Conservation (phyloP, 2,797 vertebrate species). For the Enteromius trimaculatus region DNA sequence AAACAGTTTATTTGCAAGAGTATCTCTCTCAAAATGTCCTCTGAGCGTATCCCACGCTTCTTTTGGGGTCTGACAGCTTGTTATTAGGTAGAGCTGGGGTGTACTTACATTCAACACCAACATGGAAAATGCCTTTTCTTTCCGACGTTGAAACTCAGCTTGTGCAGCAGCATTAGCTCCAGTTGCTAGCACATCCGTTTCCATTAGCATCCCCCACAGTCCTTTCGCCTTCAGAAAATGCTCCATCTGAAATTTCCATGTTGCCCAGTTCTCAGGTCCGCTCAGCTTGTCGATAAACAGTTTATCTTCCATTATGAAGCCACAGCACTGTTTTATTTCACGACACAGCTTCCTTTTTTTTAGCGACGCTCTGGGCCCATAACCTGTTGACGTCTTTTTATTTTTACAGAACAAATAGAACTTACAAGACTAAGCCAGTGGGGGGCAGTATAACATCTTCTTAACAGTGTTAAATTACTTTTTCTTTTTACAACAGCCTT, state of each 20-base stretch:
- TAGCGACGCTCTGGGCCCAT: background rate
- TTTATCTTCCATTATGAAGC: constrained; percentile 52
- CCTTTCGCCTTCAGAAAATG: constrained; percentile 51
- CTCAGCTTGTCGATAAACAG: constrained; percentile 58
- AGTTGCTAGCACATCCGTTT: too few species aligned
- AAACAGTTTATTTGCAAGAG: constrained; percentile 40
- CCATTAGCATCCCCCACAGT: background rate
- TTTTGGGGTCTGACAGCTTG: constrained; percentile 18
- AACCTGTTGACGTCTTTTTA: background rate
- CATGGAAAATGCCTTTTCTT: constrained; percentile 38
- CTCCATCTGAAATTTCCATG: constrained; percentile 54
- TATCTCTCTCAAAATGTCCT: constrained; percentile 41
- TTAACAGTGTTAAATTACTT: too few species aligned
- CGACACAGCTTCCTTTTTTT: background rate
- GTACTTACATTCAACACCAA: constrained; percentile 30
- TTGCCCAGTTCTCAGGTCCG: constrained; percentile 48
- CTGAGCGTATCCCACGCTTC: constrained; percentile 17
- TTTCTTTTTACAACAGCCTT: too few species aligned
- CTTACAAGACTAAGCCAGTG: too few species aligned
- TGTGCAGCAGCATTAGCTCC: too few species aligned
- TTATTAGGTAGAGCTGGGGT: constrained; percentile 32
- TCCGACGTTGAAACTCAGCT: background rate
- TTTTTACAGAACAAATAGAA: too few species aligned
- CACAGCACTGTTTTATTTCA: constrained; percentile 8
- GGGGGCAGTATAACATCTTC: too few species aligned